A percentile compares a stretch with the other conserved stretches of the same genome.
phyloP scores from a whole-genome alignment of 2,888 invertebrate genomes.

The Papilio elwesi region DNA sequence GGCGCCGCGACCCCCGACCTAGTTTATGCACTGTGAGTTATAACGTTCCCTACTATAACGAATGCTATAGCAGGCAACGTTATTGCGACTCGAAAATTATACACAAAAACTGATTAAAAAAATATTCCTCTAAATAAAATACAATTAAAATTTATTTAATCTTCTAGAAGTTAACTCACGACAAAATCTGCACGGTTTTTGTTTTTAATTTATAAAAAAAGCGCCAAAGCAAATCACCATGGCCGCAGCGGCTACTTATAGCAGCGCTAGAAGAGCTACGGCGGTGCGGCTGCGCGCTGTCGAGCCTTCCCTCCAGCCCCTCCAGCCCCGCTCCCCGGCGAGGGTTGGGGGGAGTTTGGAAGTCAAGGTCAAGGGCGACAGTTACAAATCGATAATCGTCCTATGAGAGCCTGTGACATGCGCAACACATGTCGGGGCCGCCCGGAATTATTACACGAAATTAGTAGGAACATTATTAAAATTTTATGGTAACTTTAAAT shows the following conservation, averaged over 20 bases:
- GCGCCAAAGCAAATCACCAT: background rate
- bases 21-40: background rate
- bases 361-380: constrained; percentile 66
- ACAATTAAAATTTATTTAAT: background rate
- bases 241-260: background rate
- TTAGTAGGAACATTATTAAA: background rate
- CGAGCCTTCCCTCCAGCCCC: too few relatives aligned
- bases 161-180: too few relatives aligned
- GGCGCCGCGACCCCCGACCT: background rate
- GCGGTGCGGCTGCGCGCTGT: constrained; percentile 2
- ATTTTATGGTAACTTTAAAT: too few relatives aligned
- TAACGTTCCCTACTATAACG: background rate
- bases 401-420: background rate
- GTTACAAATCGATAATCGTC: constrained; percentile 58
- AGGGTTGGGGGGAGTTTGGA: constrained; percentile 47
- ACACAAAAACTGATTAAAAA: background rate
- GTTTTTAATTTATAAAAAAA: background rate
- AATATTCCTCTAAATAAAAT: too few relatives aligned
- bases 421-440: background rate
- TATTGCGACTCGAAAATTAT: too few relatives aligned
- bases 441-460: background rate
- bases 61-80: too few relatives aligned
- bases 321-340: too few relatives aligned
- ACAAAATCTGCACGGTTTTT: background rate
- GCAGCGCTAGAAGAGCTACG: background rate